Base-by-base conservation (phyloP, 2,797 vertebrate genomes). In the Enteromius afrohamiltoni region DNA sequence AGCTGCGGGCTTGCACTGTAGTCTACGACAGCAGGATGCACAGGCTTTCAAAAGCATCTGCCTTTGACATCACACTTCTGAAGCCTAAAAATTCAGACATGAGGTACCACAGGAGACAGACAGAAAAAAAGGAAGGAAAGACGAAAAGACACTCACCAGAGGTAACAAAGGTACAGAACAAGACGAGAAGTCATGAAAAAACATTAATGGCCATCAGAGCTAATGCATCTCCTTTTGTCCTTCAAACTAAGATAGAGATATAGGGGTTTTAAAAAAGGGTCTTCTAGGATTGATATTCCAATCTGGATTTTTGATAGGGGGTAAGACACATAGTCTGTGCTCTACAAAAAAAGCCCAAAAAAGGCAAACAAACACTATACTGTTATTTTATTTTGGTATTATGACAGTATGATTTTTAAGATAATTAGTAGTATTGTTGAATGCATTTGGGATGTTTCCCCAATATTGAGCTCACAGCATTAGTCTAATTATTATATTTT, bases 241-340 rank as follows among this genome's bases (percentile, higher is more conserved):
- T 86, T 85, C 47, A 86, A 84, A 55, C 76, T 60, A 87, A 71
- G 70, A 51, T 47, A 69, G 42, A 75, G n/a, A 70, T 68, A 73
- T 70, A 31, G 62, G 37, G 74, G 29, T 88, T 90, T 91, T 91
- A 92, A 93, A 92, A 93, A 92, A 93, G 89, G 86, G 85, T 89
- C 89, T 92, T 92, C 89, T 92, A 90, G 90, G 89, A 91, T 88
- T 90, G 88, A 93, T 91, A 76, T 62, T 83, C 78, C 91, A 91
- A 93, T 93, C 88, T 89, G 91, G 89, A 86, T 91, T 91, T 91
- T 91, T 74, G 90, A 91, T 92, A 91, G 89, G 90, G 90, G 79
- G 91, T 73, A 29, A 62, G 87, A 70, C 84, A 85, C 85, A 88
- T 84, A 80, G 79, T 17, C 69, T 53, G 17, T 74, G 26, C 13